Conservation (phyloP, 2,113 vertebrate genomes). For the Cyanoliseus patagonus region DNA sequence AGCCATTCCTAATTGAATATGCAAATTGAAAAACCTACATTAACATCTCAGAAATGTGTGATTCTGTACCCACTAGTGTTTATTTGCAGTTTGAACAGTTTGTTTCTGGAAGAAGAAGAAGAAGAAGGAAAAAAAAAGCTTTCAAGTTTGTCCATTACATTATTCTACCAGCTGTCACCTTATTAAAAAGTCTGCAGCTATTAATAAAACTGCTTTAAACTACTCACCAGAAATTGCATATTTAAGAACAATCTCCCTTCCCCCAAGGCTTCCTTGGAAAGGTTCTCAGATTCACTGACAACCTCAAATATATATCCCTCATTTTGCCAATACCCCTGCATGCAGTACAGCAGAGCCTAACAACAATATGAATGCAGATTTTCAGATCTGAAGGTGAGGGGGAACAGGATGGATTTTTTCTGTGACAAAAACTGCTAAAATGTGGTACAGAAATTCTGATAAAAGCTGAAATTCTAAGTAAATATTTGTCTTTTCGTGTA, state of each 20-base stretch:
- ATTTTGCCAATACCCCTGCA: conserved; percentile 14
- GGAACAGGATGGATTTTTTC: not conserved
- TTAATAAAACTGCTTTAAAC: conserved; percentile 60
- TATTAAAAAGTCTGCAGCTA: conserved; percentile 58
- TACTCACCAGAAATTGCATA: not conserved
- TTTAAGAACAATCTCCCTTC: not conserved
- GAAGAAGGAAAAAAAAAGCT: not conserved
- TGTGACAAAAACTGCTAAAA: not conserved
- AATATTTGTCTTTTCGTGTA: not conserved
- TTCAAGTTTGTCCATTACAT: conserved; percentile 45
- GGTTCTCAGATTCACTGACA: conserved; percentile 1
- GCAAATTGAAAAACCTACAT: conserved; percentile 44
- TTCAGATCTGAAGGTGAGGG: not conserved
- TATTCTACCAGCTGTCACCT: conserved; percentile 56
- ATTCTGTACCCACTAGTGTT: conserved; percentile 51
- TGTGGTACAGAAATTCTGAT: not conserved
- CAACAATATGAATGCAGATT: not conserved
- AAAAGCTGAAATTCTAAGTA: not conserved
- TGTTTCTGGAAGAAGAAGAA: conserved; percentile 32
- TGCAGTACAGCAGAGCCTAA: not conserved
- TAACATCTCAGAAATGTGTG: conserved; percentile 47
- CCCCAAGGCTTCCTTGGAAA: conserved; percentile 2
- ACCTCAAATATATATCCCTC: not conserved
- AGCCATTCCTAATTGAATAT: conserved; percentile 44
- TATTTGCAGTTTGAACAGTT: conserved; percentile 64